Evolutionary conservation across 92 coral and sea anemone genomes (phyloP).

Genomic region (Zoanthus sociatus): DNA sequence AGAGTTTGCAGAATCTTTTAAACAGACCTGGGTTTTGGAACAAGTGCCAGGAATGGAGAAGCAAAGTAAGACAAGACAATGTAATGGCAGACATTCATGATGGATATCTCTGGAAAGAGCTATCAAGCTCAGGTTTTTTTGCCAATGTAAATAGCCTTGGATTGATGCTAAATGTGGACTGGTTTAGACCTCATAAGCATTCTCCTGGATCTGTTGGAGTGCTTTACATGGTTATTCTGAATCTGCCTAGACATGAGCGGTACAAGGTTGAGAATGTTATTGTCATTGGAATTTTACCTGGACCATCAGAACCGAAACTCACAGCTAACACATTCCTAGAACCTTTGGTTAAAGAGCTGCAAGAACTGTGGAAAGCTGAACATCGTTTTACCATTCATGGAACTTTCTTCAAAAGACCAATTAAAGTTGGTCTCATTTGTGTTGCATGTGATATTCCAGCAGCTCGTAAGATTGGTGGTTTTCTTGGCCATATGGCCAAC

Average conservation of each 20-base stretch:
- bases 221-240: slow-evolving; percentile 63
- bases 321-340: slow-evolving; percentile 71
- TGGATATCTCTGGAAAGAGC: slow-evolving; percentile 55
- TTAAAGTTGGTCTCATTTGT: slow-evolving; percentile 69
- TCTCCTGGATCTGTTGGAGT: slow-evolving; percentile 77
- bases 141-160: slow-evolving; percentile 57
- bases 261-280: slow-evolving; percentile 72
- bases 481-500: slow-evolving; percentile 77
- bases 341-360: slow-evolving; percentile 73
- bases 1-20: slow-evolving; percentile 19
- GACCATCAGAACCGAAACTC: slow-evolving; percentile 76
- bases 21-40: slow-evolving; percentile 55
- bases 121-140: slow-evolving; percentile 56
- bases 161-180: slow-evolving; percentile 72
- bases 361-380: slow-evolving; percentile 46
- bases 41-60: slow-evolving; percentile 51
- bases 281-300: slow-evolving; percentile 75
- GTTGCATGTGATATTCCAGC: slow-evolving; percentile 83
- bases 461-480: slow-evolving; percentile 71
- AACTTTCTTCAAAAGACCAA: slow-evolving; percentile 50
- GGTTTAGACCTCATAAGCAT: slow-evolving; percentile 77
- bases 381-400: slow-evolving; percentile 55
- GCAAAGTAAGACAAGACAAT: neutral
- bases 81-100: neutral
- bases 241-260: slow-evolving; percentile 68